These are phyloP conservation scores for Ceraclea dissimilis DNA, from an alignment of 2,888 invertebrate genomes.

Conservation along the genomic window DNA sequence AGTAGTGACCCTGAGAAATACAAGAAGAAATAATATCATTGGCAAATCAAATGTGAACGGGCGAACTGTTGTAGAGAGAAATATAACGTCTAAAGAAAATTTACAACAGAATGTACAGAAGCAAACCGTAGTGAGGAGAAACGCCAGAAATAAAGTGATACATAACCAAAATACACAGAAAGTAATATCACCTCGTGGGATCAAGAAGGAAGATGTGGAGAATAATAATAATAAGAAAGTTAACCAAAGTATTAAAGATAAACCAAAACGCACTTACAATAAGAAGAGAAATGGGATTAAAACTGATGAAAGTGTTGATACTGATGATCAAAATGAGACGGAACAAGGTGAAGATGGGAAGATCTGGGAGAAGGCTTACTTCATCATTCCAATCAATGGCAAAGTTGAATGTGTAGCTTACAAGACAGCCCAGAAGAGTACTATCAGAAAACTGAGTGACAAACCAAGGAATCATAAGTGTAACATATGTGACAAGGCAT, in stretches of 20 bases:
- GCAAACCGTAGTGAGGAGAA: no score
- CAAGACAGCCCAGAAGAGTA: background rate
- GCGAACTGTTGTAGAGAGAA: no score
- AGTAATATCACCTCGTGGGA: no score
- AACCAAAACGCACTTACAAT: background rate
- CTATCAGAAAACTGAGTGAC: background rate
- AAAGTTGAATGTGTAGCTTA: background rate
- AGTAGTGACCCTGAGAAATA: no score
- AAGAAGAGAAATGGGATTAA: background rate
- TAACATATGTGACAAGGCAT: slow-evolving; percentile 50
- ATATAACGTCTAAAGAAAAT: no score
- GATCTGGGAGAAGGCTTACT: background rate
- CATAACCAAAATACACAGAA: no score
- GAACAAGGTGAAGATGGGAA: background rate
- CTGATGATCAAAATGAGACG: background rate
- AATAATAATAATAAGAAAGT: background rate
- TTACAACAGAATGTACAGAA: no score
- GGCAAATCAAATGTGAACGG: no score
- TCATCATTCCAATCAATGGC: background rate
- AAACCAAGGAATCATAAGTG: slow-evolving; percentile 14
- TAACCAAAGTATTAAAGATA: slow-evolving; percentile 1
- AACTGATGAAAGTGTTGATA: background rate
- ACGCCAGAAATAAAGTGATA: no score
- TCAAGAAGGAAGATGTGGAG: background rate
- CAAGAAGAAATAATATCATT: no score